Conservation (phyloP, 2,888 invertebrate genomes). For the Portevinia maculata region DNA sequence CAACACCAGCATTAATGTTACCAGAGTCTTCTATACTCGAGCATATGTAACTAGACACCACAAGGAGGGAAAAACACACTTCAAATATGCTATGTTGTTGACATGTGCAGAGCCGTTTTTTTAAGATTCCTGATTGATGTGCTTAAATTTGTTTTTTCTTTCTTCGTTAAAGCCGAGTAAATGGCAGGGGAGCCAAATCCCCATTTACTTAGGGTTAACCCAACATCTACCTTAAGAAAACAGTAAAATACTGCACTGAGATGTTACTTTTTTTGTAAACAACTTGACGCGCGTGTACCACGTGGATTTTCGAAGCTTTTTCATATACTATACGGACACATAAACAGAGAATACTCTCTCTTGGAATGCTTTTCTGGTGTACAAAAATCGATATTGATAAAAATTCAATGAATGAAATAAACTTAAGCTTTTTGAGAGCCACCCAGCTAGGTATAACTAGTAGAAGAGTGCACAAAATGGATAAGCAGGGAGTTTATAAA, state of each 20-base stretch:
- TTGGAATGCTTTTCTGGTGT: slow-evolving; percentile 26
- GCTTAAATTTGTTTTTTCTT: background rate
- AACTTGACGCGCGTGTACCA: slow-evolving; percentile 58
- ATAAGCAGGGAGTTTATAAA: slow-evolving; percentile 9
- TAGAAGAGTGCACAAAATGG: slow-evolving; percentile 14
- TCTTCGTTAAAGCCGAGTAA: slow-evolving; percentile 14
- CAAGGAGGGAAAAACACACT: slow-evolving; percentile 23
- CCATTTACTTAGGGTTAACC: slow-evolving; percentile 31
- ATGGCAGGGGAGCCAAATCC: slow-evolving; percentile 10
- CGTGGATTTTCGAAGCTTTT: slow-evolving; percentile 64
- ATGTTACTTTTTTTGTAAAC: slow-evolving; percentile 32
- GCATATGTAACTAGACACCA: slow-evolving; percentile 26
- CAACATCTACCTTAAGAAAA: slow-evolving; percentile 15
- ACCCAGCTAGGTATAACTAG: background rate
- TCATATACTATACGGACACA: slow-evolving; percentile 23
- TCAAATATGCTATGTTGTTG: slow-evolving; percentile 31
- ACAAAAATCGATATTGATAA: slow-evolving; percentile 70
- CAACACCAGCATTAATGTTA: background rate
- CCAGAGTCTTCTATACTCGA: background rate
- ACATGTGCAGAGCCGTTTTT: slow-evolving; percentile 43
- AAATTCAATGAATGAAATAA: slow-evolving; percentile 73
- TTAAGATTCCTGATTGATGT: slow-evolving; percentile 8
- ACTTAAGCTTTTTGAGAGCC: slow-evolving; percentile 64
- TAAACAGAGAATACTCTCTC: slow-evolving; percentile 37
- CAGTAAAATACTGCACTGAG: slow-evolving; percentile 21